Evolutionary conservation across 2,888 invertebrate species (phyloP), one percentile per base, ranked within the genome.

Genomic region (Reticulitermes lucifugus): DNA sequence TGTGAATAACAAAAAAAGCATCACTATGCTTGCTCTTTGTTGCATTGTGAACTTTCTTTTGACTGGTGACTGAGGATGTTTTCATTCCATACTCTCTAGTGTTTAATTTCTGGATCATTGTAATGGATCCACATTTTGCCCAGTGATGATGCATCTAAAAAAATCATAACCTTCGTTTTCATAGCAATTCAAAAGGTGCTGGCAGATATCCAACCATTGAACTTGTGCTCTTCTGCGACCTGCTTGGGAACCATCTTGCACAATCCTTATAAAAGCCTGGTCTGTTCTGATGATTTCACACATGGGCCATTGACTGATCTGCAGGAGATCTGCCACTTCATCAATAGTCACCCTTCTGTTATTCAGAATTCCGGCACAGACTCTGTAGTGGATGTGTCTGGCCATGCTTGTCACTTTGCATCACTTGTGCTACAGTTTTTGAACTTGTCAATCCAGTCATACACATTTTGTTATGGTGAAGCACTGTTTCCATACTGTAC

Each of bases 261-360:
- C 85, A 85, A 29, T 82, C 75, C 73, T 82, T 82, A 85, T 82
- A 43, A 84, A 84, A 84, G 25, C 71, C 71, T 25, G 25, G n/a
- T n/a, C 71, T 71, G 29, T 71, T 71, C 5, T 29, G 5, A 71
- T 71, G 71, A 59, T 59, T 18, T 71, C 71, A 71, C 25, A 71
- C 5, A 14, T 25, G 25, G 25, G 14, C 6, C 59, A 7, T 12
- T 22, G 18, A 59, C 7, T 59, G 14, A 59, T 59, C 14, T 59
- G 59, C 22, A 59, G 18, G 14, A 21, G 59, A 22, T 59, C 14
- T 59, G 59, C 22, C 59, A 71, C 71, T 71, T 71, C 71, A 71
- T 22, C 59, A 59, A 71, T 25, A 71, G 25, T 71, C 71, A 71
- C 71, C 25, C 71, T 25, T 71, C 14, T 25, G 71, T 71, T 25